Evolutionary conservation across 2,797 vertebrate species (phyloP), one percentile per base, ranked within the genome.

Genomic region (Menidia menidia): DNA sequence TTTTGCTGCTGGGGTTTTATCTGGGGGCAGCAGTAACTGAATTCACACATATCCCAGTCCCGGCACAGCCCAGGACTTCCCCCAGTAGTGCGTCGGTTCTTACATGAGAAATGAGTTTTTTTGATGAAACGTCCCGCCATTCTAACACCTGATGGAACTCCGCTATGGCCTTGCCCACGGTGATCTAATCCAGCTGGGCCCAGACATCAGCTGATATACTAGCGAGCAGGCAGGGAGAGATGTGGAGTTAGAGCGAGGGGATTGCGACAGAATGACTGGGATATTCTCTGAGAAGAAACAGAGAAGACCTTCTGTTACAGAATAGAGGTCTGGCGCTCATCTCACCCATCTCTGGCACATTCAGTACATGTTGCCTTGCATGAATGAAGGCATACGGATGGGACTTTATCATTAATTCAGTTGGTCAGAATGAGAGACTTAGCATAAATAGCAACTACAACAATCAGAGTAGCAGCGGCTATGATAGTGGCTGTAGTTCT

Each of bases 31-130:
- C 86, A 88, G 88, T 78, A 65, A 74, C 74, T 77, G 80, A 82
- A 87, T 87, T 85, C 84, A 75, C 82, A 89, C 76, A 88, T 81
- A 88, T 81, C 47, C 80, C 64, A 72, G 73, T 69, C 59, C 47
- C 71, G 74, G 81, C 82, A 82, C 82, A 80, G 85, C 59, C 25
- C 67, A 63, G 77, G 70, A 83, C 81, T 80, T 85, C 73, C 51
- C 86, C 85, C 71, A 71, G 25, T 73, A 87, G 78, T 89, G 85
- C 73, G 87, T 89, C 85, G 71, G 84, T 82, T 81, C 81, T 86
- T 73, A 81, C 75, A 88, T 88, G 87, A 92, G 70, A 74, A 88
- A 92, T 91, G 76, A 72, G 76, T 86, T 89, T 88, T 88, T 85
- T 78, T 90, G 84, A 90, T 90, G 83, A 91, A 93, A 89, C 59